phyloP scores from a whole-genome alignment of 2,888 invertebrate species.

The Eupithecia subumbrata region DNA sequence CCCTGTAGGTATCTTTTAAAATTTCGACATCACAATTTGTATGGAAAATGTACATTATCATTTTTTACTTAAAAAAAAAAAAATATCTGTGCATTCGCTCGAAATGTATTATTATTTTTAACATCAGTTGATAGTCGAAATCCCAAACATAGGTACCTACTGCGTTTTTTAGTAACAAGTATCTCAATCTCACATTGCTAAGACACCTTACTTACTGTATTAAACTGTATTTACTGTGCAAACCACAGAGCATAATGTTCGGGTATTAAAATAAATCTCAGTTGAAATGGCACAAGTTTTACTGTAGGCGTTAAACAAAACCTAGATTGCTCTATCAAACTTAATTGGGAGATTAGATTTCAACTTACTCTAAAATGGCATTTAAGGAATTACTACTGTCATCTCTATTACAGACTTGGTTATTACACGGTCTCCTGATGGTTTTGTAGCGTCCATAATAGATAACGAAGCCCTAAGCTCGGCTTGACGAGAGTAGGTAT shows the following conservation, averaged over 20 bases:
- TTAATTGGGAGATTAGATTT: slow-evolving; percentile 29
- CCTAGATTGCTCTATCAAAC: slow-evolving; percentile 30
- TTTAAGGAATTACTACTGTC: neutral
- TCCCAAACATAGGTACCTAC: no score
- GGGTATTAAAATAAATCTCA: slow-evolving; percentile 24
- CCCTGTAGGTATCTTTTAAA: no score
- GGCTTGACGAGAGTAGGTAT: neutral
- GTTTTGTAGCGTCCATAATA: neutral
- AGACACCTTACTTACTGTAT: neutral
- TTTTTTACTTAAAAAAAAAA: no score
- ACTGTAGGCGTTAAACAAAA: slow-evolving; percentile 30
- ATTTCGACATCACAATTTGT: no score
- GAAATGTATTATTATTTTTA: no score
- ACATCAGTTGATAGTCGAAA: no score
- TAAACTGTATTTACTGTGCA: neutral
- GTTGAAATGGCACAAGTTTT: slow-evolving; percentile 32
- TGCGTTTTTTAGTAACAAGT: neutral
- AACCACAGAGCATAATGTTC: slow-evolving; percentile 12
- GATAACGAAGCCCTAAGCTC: neutral
- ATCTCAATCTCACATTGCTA: neutral
- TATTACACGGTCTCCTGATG: slow-evolving; percentile 1
- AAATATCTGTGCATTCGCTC: no score
- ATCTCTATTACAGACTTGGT: neutral
- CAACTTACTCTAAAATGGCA: slow-evolving; percentile 19
- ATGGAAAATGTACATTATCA: no score